A percentile compares a stretch with the other conserved stretches of the same genome.
Conservation (phyloP, 1,140 invertebrate species). For the Drusus annulatus region DNA sequence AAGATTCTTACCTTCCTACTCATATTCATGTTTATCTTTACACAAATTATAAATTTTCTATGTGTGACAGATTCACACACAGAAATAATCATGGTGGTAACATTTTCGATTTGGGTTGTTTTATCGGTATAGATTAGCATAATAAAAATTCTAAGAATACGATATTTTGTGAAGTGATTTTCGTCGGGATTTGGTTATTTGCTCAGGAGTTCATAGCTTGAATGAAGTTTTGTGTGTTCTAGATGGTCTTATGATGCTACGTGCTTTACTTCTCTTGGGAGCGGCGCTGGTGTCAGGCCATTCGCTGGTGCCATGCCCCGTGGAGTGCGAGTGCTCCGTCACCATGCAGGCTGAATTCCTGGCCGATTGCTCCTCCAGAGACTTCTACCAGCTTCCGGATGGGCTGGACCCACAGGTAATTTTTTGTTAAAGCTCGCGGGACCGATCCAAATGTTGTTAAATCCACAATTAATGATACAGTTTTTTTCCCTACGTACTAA, state of each 20-base stretch:
- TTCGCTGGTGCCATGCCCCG: slow-evolving; percentile 61
- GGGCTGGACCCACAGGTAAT: slow-evolving; percentile 65
- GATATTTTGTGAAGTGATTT: too few species aligned
- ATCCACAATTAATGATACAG: not conserved
- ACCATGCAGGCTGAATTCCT: slow-evolving; percentile 60
- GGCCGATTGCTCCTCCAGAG: slow-evolving; percentile 67
- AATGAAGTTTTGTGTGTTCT: not conserved
- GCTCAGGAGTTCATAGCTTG: too few species aligned
- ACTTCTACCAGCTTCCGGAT: slow-evolving; percentile 65
- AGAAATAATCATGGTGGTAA: too few species aligned
- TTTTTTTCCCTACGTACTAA: not conserved
- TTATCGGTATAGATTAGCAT: too few species aligned
- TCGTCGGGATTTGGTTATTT: too few species aligned
- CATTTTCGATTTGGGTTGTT: too few species aligned
- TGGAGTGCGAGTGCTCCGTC: slow-evolving; percentile 63
- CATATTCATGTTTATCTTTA: too few species aligned
- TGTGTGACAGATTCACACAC: too few species aligned
- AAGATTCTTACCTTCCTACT: too few species aligned
- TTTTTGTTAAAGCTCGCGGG: not conserved
- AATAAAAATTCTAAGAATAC: too few species aligned
- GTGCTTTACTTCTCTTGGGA: not conserved
- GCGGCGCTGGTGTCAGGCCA: slow-evolving; percentile 14
- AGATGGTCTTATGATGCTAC: slow-evolving; percentile 24
- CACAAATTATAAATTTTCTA: too few species aligned
- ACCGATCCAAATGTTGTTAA: not conserved